These are phyloP conservation scores for Galerucella pusilla DNA, from an alignment of 2,888 invertebrate species.

Conservation along the genomic window DNA sequence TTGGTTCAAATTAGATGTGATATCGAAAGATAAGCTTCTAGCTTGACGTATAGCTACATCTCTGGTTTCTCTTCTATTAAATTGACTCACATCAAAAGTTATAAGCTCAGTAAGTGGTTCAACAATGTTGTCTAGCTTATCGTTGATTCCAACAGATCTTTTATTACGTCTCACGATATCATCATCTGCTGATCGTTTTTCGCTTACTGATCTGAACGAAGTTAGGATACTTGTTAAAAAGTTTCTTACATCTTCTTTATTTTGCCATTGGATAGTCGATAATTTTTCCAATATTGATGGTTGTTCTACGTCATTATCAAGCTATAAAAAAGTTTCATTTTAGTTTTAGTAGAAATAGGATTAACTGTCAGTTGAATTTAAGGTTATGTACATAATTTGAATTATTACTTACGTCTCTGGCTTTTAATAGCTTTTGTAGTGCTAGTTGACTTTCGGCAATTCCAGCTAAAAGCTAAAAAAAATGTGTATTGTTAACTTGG, in stretches of 20 bases:
- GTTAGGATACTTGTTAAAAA: not conserved
- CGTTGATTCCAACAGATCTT: not conserved
- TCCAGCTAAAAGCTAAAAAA: not conserved
- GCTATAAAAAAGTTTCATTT: not conserved
- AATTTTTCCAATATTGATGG: not conserved
- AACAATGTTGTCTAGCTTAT: not conserved
- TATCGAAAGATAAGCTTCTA: not conserved
- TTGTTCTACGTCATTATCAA: not conserved
- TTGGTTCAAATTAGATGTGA: conserved; percentile 6
- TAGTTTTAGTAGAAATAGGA: not conserved
- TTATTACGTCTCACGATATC: not conserved
- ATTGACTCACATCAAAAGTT: conserved; percentile 3
- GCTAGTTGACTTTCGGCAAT: not conserved
- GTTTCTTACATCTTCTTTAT: not conserved
- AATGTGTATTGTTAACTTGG: no score
- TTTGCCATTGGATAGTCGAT: not conserved
- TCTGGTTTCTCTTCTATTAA: not conserved
- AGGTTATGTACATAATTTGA: no score
- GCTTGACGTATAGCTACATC: not conserved
- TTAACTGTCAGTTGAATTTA: no score
- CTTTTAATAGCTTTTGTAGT: not conserved
- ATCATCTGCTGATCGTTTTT: not conserved
- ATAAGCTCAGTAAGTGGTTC: conserved; percentile 1
- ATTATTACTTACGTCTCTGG: not conserved
- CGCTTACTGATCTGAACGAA: not conserved